These are phyloP conservation scores for Lepidostoma basale DNA, from an alignment of 1,140 invertebrate genomes.

Conservation along the genomic window DNA sequence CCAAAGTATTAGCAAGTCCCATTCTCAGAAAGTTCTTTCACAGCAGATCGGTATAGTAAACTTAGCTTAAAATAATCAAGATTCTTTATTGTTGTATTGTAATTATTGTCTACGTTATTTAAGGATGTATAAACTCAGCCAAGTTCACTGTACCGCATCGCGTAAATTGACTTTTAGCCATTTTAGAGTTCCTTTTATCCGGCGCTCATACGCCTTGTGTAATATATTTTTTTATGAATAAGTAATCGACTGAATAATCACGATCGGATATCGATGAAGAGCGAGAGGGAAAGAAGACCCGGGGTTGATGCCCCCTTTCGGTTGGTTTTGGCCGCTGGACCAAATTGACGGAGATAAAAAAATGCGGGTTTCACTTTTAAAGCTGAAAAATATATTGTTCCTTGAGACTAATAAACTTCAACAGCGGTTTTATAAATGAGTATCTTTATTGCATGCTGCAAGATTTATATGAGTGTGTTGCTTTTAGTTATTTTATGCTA, in stretches of 20 bases:
- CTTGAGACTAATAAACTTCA: neutral
- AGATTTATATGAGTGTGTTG: too few species aligned
- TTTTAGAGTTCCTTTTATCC: neutral
- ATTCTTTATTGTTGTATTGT: too few species aligned
- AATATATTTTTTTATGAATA: conserved; percentile 17
- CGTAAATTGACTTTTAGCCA: too few species aligned
- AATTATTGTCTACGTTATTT: too few species aligned
- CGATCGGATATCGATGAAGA: neutral
- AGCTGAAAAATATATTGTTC: neutral
- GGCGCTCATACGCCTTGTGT: neutral
- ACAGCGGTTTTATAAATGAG: neutral
- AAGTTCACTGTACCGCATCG: too few species aligned
- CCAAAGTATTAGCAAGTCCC: too few species aligned
- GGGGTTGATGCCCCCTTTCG: neutral
- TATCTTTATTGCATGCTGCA: too few species aligned
- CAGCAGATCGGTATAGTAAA: too few species aligned
- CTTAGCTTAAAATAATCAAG: too few species aligned
- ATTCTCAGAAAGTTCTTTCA: too few species aligned
- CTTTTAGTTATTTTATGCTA: too few species aligned
- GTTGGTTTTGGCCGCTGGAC: neutral
- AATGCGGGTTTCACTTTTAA: neutral
- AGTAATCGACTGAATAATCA: conserved; percentile 1
- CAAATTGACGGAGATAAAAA: neutral
- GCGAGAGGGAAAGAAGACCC: neutral
- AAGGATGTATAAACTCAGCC: too few species aligned